phyloP scores from a whole-genome alignment of 2,113 vertebrate species.

The Python bivittatus region DNA sequence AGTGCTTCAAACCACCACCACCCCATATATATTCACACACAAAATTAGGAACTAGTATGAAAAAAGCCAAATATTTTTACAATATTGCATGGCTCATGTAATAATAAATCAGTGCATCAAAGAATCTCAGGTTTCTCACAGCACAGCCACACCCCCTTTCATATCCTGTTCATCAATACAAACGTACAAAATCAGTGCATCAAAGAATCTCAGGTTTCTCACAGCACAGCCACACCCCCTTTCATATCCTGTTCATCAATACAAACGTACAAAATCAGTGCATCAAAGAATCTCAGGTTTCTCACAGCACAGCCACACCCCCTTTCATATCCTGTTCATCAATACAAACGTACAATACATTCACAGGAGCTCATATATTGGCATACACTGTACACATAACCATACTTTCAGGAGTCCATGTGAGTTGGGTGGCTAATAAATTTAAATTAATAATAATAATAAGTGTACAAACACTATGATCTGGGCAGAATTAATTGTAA shows the following conservation, averaged over 20 bases:
- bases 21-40: background rate
- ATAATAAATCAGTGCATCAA: background rate
- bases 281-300: no score
- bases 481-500: background rate
- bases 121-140: background rate
- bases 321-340: background rate
- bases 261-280: background rate
- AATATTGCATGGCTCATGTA: background rate
- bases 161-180: background rate
- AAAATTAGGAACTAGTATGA: background rate
- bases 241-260: background rate
- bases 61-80: background rate
- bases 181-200: background rate
- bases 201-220: background rate
- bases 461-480: background rate
- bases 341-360: background rate
- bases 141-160: background rate
- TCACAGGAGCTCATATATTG: background rate
- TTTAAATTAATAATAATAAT: background rate
- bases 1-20: background rate
- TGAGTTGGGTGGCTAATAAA: background rate
- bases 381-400: background rate
- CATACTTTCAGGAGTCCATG: background rate
- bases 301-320: background rate
- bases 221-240: background rate